phyloP scores from a whole-genome alignment of 2,113 vertebrate genomes.

The Centropus unirufus region DNA sequence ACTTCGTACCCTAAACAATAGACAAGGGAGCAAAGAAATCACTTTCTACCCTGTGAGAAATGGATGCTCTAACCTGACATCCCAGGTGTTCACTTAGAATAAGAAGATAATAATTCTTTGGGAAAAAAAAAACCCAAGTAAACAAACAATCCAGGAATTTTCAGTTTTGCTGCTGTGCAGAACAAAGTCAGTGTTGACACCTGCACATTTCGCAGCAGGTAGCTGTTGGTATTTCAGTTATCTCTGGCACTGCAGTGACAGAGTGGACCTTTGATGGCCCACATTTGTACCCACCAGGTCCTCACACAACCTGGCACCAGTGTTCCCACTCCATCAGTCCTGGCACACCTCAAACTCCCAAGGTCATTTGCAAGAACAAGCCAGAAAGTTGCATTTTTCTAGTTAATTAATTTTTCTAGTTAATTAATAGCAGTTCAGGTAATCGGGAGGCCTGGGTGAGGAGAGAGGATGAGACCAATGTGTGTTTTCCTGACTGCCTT shows the following conservation, averaged over 20 bases:
- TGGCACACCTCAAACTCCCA: not conserved
- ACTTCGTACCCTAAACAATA: not conserved
- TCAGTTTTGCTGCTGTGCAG: not conserved
- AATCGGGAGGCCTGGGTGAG: not conserved
- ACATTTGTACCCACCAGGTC: not conserved
- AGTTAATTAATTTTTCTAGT: not conserved
- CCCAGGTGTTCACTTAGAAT: not conserved
- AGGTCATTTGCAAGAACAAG: not conserved
- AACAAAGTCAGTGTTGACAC: not conserved
- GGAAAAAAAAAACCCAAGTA: fast-evolving
- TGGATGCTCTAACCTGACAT: not conserved
- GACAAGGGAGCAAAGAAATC: not conserved
- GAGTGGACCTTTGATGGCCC: not conserved
- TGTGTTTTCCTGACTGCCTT: not conserved
- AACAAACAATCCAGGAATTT: not conserved
- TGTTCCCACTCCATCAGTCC: not conserved
- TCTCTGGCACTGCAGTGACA: not conserved
- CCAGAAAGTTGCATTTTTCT: not conserved
- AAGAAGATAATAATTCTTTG: not conserved
- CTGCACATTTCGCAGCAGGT: not conserved
- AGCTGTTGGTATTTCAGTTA: not conserved
- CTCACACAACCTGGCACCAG: not conserved
- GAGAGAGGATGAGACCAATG: not conserved
- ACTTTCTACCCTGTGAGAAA: fast-evolving
- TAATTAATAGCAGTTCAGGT: not conserved